A percentile compares a stretch with the other conserved stretches of the same genome.
These are phyloP conservation scores for Centropus unirufus DNA, from an alignment of 2,113 vertebrate species.

Conservation along the genomic window DNA sequence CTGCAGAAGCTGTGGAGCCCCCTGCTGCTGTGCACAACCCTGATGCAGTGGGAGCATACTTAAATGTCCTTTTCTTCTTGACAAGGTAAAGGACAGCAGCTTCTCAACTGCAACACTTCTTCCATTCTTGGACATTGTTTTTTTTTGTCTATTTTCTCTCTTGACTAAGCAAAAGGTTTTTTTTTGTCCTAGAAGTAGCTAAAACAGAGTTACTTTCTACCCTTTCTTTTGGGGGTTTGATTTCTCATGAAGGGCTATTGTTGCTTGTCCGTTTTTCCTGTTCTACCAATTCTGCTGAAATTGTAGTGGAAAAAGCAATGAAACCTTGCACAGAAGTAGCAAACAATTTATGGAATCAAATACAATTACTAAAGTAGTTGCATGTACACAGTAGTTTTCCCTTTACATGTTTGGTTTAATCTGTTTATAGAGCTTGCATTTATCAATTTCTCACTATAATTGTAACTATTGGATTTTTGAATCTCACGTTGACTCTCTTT, in stretches of 20 bases:
- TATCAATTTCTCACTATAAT: background rate
- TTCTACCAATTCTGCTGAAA: background rate
- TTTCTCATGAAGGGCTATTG: accelerated
- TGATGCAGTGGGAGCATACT: background rate
- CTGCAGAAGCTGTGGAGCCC: background rate
- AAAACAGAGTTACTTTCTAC: background rate
- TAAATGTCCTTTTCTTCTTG: background rate
- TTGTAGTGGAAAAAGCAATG: background rate
- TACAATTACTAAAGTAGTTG: background rate
- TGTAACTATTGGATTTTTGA: background rate
- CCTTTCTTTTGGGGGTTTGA: background rate
- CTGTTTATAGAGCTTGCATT: background rate
- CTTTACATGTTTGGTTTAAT: background rate
- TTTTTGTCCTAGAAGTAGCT: background rate
- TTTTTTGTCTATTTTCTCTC: background rate
- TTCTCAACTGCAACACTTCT: background rate
- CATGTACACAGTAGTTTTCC: background rate
- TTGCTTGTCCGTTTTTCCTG: background rate
- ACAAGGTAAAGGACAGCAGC: background rate
- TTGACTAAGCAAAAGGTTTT: background rate
- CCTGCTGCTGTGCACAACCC: background rate
- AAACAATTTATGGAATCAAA: background rate
- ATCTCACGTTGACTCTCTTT: background rate
- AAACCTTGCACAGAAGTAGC: background rate
- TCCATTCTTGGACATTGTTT: background rate